Percentiles rank a stretch among this genome's conserved stretches.
phyloP scores from a whole-genome alignment of 1,140 invertebrate species.

The Contarinia nasturtii region DNA sequence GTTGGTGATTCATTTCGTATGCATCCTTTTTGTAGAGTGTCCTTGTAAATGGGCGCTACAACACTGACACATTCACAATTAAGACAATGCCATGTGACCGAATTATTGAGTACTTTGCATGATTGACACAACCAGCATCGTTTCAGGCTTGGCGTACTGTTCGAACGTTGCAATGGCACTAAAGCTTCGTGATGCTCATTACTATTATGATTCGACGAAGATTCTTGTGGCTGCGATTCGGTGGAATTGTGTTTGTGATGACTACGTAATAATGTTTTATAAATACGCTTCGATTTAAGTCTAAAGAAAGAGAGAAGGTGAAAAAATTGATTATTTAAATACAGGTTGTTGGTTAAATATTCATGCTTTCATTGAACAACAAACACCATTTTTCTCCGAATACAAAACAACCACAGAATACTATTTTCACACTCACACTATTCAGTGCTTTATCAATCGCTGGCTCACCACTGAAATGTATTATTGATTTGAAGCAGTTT shows the following conservation, averaged over 20 bases:
- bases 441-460: no score
- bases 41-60: constrained; percentile 23
- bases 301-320: constrained; percentile 5
- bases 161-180: not conserved
- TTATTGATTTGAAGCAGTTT: no score
- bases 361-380: no score
- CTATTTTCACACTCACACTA: no score
- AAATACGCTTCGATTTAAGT: constrained; percentile 13
- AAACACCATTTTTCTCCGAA: no score
- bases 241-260: constrained; percentile 12
- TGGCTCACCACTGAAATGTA: no score
- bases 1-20: no score
- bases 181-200: not conserved
- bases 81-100: constrained; percentile 23
- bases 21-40: constrained; percentile 8
- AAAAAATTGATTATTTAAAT: not conserved
- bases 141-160: constrained; percentile 14
- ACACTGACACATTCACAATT: constrained; percentile 23
- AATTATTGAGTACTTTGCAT: constrained; percentile 19
- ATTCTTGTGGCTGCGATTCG: not conserved
- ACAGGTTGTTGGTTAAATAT: not conserved
- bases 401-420: no score
- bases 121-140: constrained; percentile 19
- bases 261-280: constrained; percentile 20
- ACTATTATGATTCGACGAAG: not conserved